Percentiles rank a stretch among this genome's conserved stretches.
These are phyloP conservation scores for Leuctra nigra DNA, from an alignment of 2,888 invertebrate species.

Conservation along the genomic window DNA sequence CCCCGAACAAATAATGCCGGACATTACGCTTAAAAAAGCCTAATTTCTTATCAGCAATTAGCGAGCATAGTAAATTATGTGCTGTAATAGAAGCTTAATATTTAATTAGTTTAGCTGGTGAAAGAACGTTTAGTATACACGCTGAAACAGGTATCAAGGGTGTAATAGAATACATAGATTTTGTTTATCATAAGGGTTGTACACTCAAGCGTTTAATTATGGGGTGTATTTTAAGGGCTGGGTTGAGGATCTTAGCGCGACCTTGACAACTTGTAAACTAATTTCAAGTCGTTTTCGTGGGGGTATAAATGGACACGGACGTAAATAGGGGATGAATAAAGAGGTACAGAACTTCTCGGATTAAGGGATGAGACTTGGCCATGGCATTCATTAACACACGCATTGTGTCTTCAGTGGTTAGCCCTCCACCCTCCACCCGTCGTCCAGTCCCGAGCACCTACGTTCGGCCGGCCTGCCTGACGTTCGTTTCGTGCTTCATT, in stretches of 20 bases:
- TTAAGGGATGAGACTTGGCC: no score
- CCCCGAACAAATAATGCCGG: no score
- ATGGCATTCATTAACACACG: no score
- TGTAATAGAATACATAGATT: constrained; percentile 9
- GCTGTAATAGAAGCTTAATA: constrained; percentile 2
- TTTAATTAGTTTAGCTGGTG: constrained; percentile 10
- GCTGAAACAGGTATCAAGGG: constrained; percentile 4
- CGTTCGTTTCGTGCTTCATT: no score
- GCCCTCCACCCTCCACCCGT: no score
- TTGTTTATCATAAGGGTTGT: neutral
- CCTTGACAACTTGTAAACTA: constrained; percentile 8
- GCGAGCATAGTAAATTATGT: constrained; percentile 1
- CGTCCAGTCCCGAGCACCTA: no score
- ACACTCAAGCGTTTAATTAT: constrained; percentile 17
- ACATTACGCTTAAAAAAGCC: no score
- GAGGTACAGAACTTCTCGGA: no score
- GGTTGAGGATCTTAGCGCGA: neutral
- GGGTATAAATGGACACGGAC: no score
- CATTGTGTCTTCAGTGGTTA: no score
- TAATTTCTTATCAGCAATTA: constrained; percentile 10
- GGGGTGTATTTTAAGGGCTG: constrained; percentile 15
- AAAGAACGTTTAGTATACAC: constrained; percentile 5
- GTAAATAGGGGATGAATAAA: no score
- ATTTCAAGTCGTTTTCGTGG: neutral
- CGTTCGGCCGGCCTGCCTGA: no score